Percentiles rank a stretch among this genome's conserved stretches.
Conservation (phyloP, 2,888 invertebrate genomes). For the Lymantria monacha region DNA sequence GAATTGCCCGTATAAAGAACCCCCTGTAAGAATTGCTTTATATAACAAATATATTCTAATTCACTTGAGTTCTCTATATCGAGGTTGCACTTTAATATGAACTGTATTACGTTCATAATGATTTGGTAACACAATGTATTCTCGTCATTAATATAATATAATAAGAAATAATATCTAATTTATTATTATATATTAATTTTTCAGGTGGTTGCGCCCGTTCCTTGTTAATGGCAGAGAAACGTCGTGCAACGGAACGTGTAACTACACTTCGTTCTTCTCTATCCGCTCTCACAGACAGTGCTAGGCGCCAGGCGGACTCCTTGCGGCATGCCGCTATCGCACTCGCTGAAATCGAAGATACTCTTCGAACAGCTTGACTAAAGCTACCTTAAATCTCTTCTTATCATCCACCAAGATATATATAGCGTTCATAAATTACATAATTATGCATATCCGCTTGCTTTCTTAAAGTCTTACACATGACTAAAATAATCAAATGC, state of each 20-base stretch:
- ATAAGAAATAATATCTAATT: too few species aligned
- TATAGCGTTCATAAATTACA: neutral
- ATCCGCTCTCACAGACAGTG: conserved; percentile 42
- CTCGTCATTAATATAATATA: too few species aligned
- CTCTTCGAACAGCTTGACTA: conserved; percentile 44
- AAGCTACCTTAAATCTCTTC: neutral
- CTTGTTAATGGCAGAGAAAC: conserved; percentile 53
- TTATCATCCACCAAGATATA: neutral
- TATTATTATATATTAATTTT: neutral
- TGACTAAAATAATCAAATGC: neutral
- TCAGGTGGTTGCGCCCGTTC: conserved; percentile 54
- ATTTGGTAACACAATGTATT: too few species aligned
- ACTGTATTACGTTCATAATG: too few species aligned
- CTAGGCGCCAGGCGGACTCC: conserved; percentile 47
- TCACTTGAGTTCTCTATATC: too few species aligned
- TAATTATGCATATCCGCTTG: too few species aligned
- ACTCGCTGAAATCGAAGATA: conserved; percentile 55
- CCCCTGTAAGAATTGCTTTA: too few species aligned
- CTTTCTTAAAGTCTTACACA: too few species aligned
- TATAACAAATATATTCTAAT: too few species aligned
- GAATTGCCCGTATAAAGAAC: too few species aligned
- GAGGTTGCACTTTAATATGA: too few species aligned
- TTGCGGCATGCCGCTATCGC: conserved; percentile 49
- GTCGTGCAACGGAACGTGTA: conserved; percentile 41
- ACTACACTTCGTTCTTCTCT: conserved; percentile 45